Base-by-base conservation (phyloP, 2,797 vertebrate species). In the Intellagama lesueurii region DNA sequence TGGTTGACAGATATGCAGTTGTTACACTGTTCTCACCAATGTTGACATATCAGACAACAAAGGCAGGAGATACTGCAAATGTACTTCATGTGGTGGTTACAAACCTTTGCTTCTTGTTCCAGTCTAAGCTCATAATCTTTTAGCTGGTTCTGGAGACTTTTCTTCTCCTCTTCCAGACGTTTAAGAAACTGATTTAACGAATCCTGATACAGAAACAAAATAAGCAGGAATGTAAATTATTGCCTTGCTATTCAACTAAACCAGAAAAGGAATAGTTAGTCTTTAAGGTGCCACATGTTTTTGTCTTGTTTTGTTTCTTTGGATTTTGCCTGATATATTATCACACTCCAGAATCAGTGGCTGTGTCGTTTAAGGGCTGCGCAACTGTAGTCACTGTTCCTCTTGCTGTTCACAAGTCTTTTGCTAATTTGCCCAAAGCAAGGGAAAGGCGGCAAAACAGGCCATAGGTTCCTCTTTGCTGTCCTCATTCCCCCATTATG, bases 21-120 rank as follows among this genome's bases (percentile, higher is more conserved):
- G 60, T 85, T 91, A 30, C 76, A 19, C 17, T 89, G 60, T 64
- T 9, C 35, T 30, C 40, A 92, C 28, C 88, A 77, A 16, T 52
- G 14, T 30, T 87, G 12, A 85, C 26, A 73, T n/a, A 40, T 81
- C 60, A 91, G 68, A 89, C 60, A 89, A 22, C 7, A 11, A 4
- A 87, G 81, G n/a, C 4, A 80, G 82, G 35, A 68, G 5, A 66
- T 94, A 66, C 91, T 87, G 79, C 81, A 5, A 40, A 87, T 88
- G 14, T 17, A 30, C 4, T 60, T 80, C 35, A 86, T 35, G 80
- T 72, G 40, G 86, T 19, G 2, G 22, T 88, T 6, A 93, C 95
- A 94, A 92, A 99, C 98, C 98, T 98, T 98, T 94, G 96, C 94
- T 93, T 99, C 98, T 94, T 98, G 97, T 80, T 98, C 96, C 49